Percentiles rank a stretch among this genome's conserved stretches.
These are phyloP conservation scores for Achlya flavicornis DNA, from an alignment of 2,888 invertebrate species.

Conservation along the genomic window DNA sequence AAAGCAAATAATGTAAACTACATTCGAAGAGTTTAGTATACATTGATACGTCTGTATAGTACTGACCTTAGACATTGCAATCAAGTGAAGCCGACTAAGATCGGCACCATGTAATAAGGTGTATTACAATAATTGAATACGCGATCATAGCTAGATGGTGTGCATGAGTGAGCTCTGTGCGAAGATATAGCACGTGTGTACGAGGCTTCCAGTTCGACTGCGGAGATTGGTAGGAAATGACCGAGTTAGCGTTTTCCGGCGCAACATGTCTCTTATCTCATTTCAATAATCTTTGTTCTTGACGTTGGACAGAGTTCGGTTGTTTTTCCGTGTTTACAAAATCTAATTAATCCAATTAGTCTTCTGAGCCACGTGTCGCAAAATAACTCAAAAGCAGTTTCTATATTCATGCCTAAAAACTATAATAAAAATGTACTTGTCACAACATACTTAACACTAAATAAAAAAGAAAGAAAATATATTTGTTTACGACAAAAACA, in stretches of 20 bases:
- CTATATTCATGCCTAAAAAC: no score
- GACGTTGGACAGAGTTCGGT: not conserved
- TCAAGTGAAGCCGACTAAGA: not conserved
- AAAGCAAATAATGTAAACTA: no score
- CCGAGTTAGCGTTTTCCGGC: slow-evolving; percentile 37
- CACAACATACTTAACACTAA: no score
- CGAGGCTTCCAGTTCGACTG: slow-evolving; percentile 19
- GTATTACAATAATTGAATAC: slow-evolving; percentile 1
- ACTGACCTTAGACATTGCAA: not conserved
- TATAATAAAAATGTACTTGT: no score
- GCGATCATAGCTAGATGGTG: not conserved
- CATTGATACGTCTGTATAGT: no score
- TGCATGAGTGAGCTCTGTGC: not conserved
- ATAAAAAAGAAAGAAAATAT: no score
- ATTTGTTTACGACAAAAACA: no score
- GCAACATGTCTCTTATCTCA: slow-evolving; percentile 25
- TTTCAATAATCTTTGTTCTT: slow-evolving; percentile 23
- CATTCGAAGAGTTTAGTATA: no score
- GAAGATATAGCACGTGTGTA: not conserved
- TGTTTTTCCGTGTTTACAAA: no score
- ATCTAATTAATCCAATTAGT: no score
- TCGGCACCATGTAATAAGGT: not conserved
- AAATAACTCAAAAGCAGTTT: no score
- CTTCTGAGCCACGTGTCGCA: no score
- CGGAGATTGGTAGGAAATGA: slow-evolving; percentile 52